Base-by-base conservation (phyloP, 23 tunicate species). In the Styela clava region DNA sequence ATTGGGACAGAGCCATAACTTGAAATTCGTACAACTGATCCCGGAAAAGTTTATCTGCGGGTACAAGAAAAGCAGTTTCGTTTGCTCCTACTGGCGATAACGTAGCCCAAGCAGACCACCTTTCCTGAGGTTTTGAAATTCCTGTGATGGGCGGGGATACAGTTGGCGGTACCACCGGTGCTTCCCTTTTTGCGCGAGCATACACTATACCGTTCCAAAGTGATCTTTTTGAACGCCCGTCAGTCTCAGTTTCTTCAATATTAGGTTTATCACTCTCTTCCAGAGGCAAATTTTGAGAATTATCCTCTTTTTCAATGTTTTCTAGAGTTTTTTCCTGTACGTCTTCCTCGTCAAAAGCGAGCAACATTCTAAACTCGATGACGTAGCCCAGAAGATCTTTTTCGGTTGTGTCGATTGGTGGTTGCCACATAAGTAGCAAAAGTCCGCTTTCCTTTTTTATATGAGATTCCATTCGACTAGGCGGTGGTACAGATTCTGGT, bases 21-120 rank as follows among this genome's bases (percentile, higher is more conserved):
- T 78, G 97, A 62, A 92, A 83, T 52, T 83, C 85, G 61, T 92
- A 92, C 71, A 63, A 19, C 34, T 37, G 68, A 68, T 92, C 86
- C 33, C 78, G 88, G 32, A 32, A 79, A 1, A 92, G 27, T 32
- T 35, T 79, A 23, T 79, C 88, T 2, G 68, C 69, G 27, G 69
- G 34, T 12, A 92, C 68, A 33, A 25, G 67, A 31, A 23, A 81
- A 25, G 74, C 51, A 16, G 90, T 86, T 2, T 26, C 52, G 35
- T 92, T 92, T 30, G 91, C 69, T 26, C 82, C 73, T 33, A 87
- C 81, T 9, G 83, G 83, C 3, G 69, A 81, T 27, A 92, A 68
- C 1, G 68, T 79, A 16, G 74, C 51, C 97, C 97, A 92, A 26
- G 33, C 31, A 16, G 81, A 31, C 81, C 81, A 76, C 44, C 36